Percentiles rank a stretch among this genome's conserved stretches.
These are phyloP conservation scores for Piaya cayana DNA, from an alignment of 2,113 vertebrate species.

Conservation along the genomic window DNA sequence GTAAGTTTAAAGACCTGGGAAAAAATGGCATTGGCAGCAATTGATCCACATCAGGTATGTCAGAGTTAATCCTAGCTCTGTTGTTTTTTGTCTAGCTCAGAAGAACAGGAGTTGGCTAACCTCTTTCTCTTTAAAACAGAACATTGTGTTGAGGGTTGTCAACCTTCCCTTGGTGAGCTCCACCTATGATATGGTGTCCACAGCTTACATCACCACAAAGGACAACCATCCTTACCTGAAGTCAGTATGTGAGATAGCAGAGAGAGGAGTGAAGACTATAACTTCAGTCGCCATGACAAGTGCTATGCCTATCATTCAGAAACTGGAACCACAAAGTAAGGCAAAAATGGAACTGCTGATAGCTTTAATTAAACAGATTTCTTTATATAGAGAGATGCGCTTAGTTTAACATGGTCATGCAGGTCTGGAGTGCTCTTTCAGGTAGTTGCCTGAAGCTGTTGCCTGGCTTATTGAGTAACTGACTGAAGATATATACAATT, in stretches of 20 bases:
- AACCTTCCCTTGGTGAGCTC: conserved; percentile 85
- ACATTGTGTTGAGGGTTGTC: conserved; percentile 78
- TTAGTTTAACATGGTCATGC: neutral
- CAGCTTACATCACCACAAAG: conserved; percentile 80
- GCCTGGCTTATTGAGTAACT: neutral
- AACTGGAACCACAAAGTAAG: conserved; percentile 89
- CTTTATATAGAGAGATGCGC: neutral
- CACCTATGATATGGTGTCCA: conserved; percentile 79
- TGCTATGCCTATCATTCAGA: conserved; percentile 81
- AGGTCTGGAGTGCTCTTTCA: neutral
- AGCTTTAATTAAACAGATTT: neutral
- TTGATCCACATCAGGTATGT: conserved; percentile 71
- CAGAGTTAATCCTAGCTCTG: neutral
- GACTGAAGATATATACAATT: neutral
- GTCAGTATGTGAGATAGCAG: conserved; percentile 81
- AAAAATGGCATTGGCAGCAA: conserved; percentile 71
- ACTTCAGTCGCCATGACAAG: conserved; percentile 83
- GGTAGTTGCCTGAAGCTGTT: neutral
- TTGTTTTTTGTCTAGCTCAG: neutral
- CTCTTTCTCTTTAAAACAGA: conserved; percentile 58
- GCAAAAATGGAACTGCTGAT: neutral
- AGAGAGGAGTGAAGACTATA: conserved; percentile 80
- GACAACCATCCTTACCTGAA: conserved; percentile 80
- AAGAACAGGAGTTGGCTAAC: neutral
- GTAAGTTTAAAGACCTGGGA: neutral